Conservation (phyloP, 2,888 invertebrate genomes). For the Hanleya hanleyi region DNA sequence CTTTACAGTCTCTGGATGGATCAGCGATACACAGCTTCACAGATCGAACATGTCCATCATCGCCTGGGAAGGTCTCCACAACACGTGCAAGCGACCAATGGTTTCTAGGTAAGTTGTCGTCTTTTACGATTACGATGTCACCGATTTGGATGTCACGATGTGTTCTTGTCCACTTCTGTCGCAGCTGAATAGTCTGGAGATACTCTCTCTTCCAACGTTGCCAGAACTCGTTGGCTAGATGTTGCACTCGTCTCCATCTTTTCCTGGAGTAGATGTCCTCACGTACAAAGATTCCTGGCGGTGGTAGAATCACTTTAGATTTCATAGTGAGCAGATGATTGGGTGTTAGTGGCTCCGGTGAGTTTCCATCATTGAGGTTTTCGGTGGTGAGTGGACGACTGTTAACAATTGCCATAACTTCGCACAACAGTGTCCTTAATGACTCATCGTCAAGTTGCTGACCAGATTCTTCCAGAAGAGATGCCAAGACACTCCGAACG, state of each 20-base stretch:
- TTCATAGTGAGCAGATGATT: conserved; percentile 10
- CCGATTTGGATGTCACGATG: not conserved
- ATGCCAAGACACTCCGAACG: conserved; percentile 31
- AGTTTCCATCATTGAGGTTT: not conserved
- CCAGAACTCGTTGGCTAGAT: too few species aligned
- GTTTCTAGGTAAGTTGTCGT: too few species aligned
- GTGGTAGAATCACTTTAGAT: not conserved
- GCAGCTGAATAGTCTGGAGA: too few species aligned
- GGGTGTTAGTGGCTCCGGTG: not conserved
- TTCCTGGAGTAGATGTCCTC: too few species aligned
- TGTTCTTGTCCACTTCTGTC: too few species aligned
- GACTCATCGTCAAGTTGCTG: not conserved
- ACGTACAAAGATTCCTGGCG: too few species aligned
- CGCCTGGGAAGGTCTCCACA: not conserved
- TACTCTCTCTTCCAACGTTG: too few species aligned
- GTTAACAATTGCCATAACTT: conserved; percentile 1
- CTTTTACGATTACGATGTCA: too few species aligned
- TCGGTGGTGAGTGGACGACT: conserved; percentile 5
- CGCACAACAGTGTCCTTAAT: conserved; percentile 6
- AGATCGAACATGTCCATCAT: conserved; percentile 8
- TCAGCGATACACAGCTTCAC: not conserved
- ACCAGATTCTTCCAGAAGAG: not conserved
- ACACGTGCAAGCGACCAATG: too few species aligned
- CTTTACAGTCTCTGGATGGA: too few species aligned
- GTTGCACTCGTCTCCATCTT: too few species aligned